Base-by-base conservation (phyloP, 2,113 vertebrate species). In the Synodontis membranacea region DNA sequence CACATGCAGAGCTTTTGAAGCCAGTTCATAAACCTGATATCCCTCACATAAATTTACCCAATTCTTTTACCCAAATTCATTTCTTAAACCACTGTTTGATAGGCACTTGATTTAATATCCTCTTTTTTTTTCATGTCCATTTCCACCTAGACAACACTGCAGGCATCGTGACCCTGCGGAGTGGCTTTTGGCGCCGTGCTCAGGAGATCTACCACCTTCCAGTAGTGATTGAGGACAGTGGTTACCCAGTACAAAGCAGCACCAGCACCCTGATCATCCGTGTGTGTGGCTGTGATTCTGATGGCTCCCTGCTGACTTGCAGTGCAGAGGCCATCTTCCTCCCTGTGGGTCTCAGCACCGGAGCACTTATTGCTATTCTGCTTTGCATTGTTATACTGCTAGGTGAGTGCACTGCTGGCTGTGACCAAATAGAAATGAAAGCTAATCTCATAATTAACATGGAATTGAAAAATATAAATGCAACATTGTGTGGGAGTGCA, bases 301-400 rank as follows among this genome's bases (percentile, higher is more conserved):
- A 97, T 19, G 97, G 98, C 0, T 95, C 95, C 25, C 94, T 99
- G 90, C 87, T 99, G n/a, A 97, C 97, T 7, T 99, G 98, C 93
- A 98, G 96, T 0, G 97, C 96, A 3, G 98, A 99, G 92, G 98
- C 98, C 89, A 95, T 99, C 91, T 98, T 99, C 88, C 94, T 99
- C 50, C 98, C 97, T 14, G 97, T 99, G 21, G 98, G 98, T 72
- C 97, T 99, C 66, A 99, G 98, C 94, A 99, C 98, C 0, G 98
- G 97, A 37, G 98, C 98, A 0, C 92, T 99, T 91, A 94, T 99
- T 56, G 98, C 98, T 88, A 99, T 99, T 86, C 94, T 99, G 46
- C 92, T 99, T 58, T 99, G 98, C 86, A 96, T 99, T 89, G 79
- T 98, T 92, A 98, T 99, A 90, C 94, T 99, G 75, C 92, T 99